Evolutionary conservation across 2,888 invertebrate genomes (phyloP), one percentile per base, ranked within the genome.

Genomic region (Macrosiphum euphorbiae): DNA sequence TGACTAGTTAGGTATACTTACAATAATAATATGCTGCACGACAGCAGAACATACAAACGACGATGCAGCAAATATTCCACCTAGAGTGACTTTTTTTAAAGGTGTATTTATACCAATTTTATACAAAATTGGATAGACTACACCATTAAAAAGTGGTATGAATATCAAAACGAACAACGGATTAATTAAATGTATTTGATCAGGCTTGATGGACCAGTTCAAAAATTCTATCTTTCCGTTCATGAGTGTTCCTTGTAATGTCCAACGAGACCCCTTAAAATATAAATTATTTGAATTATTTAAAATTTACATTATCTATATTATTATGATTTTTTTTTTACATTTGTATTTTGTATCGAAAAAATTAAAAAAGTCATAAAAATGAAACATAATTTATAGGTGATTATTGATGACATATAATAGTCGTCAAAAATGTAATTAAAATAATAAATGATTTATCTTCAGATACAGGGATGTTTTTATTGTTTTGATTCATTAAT

Each of bases 171-270:
- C 98, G 78, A 99, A 96, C 11, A 98, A 95, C 0, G 99, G 99
- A 96, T 99, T 99, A 5, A 98, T 96, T 94, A 99, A 98, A 96
- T 99, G 98, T 97, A 99, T 97, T 96, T 99, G 99, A 96, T 99
- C 99, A 0, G 99, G 98, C 95, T 98, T 97, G n/a, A 98, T 96
- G 0, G 97, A 96, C 96, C 97, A 98, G 0, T 98, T 98, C 35
- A 95, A 96, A 44, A 95, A 96, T 0, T 98, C 98, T 94, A 98
- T 96, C 94, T 97, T 96, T 47, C 98, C 98, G 95, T 97, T 96
- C 99, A 99, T 99, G 95, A 97, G 97, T 24, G 97, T 97, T 0
- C 99, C 99, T 96, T 99, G 98, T 96, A 95, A 95, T 78, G 95
- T 95, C 95, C 95, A 95, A 85, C 95, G 95, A 13, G 95, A 95